phyloP scores from a whole-genome alignment of 2,888 invertebrate genomes.

The Ectemnius continuus region DNA sequence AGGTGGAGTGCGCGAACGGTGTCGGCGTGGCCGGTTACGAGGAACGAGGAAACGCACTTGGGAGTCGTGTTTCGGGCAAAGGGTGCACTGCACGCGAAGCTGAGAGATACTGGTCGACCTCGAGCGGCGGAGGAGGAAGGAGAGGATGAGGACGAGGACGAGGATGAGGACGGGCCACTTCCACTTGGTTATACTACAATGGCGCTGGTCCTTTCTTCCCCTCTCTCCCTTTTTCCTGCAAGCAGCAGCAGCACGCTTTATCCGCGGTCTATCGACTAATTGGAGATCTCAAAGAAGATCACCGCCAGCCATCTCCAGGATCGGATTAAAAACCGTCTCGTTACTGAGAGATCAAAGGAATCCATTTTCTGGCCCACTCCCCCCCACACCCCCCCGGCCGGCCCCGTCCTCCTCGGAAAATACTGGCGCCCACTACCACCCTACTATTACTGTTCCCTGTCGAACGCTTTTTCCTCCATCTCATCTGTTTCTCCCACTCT shows the following conservation, averaged over 20 bases:
- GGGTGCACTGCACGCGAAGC: too few relatives aligned
- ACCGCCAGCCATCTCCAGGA: constrained; percentile 17
- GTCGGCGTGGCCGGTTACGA: not conserved
- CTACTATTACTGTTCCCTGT: not conserved
- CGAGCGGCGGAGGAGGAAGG: not conserved
- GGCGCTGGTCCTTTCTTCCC: too few relatives aligned
- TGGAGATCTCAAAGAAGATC: constrained; percentile 44
- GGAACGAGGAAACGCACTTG: too few relatives aligned
- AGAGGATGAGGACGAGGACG: not conserved
- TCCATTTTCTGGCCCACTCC: constrained; percentile 37
- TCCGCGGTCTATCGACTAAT: constrained; percentile 42
- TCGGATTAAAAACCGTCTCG: constrained; percentile 50
- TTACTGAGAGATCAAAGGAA: constrained; percentile 50
- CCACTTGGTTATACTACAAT: too few relatives aligned
- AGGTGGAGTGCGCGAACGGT: not conserved
- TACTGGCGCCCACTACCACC: not conserved
- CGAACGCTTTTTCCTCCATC: constrained; percentile 14
- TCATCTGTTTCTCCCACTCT: not conserved
- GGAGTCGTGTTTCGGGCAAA: too few relatives aligned
- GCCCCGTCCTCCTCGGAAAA: not conserved
- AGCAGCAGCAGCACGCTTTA: not conserved
- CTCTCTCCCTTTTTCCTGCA: not conserved
- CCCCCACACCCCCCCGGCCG: constrained; percentile 16
- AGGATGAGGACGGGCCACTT: not conserved
- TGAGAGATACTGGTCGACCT: not conserved